Percentiles rank a stretch among this genome's conserved stretches.
Conservation (phyloP, 1,140 invertebrate genomes). For the Drosophila azteca region DNA sequence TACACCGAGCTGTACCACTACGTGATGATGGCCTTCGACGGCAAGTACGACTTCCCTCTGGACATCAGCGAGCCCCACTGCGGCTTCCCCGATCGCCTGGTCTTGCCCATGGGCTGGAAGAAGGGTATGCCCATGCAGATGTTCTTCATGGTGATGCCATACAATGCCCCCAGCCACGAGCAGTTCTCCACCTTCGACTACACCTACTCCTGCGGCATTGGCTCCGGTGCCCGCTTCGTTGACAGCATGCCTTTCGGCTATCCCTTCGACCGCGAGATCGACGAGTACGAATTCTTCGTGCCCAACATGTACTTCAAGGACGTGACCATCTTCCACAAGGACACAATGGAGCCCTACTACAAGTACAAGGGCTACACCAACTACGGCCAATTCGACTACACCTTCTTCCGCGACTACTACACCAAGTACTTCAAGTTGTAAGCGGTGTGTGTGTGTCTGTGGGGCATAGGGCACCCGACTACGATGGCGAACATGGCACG, state of each 20-base stretch:
- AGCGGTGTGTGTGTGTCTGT: background rate
- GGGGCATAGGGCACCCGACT: background rate
- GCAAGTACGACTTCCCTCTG: slow-evolving; percentile 72
- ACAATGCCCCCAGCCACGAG: slow-evolving; percentile 62
- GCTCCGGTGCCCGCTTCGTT: slow-evolving; percentile 67
- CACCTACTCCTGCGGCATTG: slow-evolving; percentile 71
- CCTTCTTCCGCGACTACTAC: slow-evolving; percentile 71
- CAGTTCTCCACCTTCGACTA: slow-evolving; percentile 72
- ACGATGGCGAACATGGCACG: slow-evolving; percentile 24
- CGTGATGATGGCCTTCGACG: slow-evolving; percentile 81
- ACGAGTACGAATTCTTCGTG: slow-evolving; percentile 82
- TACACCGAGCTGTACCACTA: slow-evolving; percentile 83
- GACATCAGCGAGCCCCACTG: slow-evolving; percentile 73
- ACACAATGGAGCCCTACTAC: slow-evolving; percentile 69
- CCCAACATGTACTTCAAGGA: slow-evolving; percentile 84
- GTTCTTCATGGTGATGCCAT: slow-evolving; percentile 84
- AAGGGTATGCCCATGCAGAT: slow-evolving; percentile 86
- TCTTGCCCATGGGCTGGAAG: slow-evolving; percentile 85
- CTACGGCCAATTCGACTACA: slow-evolving; percentile 71
- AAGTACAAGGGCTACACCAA: slow-evolving; percentile 68
- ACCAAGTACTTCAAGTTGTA: slow-evolving; percentile 69
- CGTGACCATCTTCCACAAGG: slow-evolving; percentile 66
- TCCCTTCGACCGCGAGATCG: slow-evolving; percentile 84
- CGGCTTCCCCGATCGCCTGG: slow-evolving; percentile 83
- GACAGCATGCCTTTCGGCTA: slow-evolving; percentile 82